phyloP scores from a whole-genome alignment of 2,888 invertebrate genomes.

The Leptopilina drosophilae region DNA sequence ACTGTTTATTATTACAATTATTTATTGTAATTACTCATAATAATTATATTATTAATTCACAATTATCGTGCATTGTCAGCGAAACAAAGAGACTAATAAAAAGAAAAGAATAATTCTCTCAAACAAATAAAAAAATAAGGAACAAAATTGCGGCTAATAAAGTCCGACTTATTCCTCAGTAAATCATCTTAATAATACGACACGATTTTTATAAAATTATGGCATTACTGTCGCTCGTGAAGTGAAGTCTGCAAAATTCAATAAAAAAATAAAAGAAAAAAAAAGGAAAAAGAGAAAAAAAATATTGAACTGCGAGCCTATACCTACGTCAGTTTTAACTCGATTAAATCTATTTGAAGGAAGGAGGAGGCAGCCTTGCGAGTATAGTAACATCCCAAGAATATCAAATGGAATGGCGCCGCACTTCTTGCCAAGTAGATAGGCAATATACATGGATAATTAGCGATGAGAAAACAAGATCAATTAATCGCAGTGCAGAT shows the following conservation, averaged over 20 bases:
- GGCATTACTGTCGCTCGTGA: conserved; percentile 24
- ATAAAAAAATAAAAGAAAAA: not conserved
- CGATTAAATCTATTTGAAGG: conserved; percentile 39
- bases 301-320: conserved; percentile 14
- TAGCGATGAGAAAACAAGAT: conserved; percentile 38
- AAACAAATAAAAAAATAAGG: too few relatives aligned
- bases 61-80: too few relatives aligned
- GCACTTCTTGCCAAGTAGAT: conserved; percentile 39
- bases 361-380: conserved; percentile 16
- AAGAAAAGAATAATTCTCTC: too few relatives aligned
- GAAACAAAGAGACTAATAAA: too few relatives aligned
- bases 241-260: conserved; percentile 12
- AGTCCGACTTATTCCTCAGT: not conserved
- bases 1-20: too few relatives aligned
- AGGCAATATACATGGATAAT: conserved; percentile 41
- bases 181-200: conserved; percentile 16
- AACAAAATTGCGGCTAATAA: not conserved
- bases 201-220: conserved; percentile 12
- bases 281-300: too few relatives aligned
- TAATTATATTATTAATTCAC: too few relatives aligned
- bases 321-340: conserved; percentile 39
- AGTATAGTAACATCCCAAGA: conserved; percentile 28
- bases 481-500: conserved; percentile 39
- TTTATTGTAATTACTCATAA: too few relatives aligned
- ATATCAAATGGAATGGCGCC: conserved; percentile 40